Conservation (phyloP, 2,113 vertebrate species). For the Hemiprocne comata region DNA sequence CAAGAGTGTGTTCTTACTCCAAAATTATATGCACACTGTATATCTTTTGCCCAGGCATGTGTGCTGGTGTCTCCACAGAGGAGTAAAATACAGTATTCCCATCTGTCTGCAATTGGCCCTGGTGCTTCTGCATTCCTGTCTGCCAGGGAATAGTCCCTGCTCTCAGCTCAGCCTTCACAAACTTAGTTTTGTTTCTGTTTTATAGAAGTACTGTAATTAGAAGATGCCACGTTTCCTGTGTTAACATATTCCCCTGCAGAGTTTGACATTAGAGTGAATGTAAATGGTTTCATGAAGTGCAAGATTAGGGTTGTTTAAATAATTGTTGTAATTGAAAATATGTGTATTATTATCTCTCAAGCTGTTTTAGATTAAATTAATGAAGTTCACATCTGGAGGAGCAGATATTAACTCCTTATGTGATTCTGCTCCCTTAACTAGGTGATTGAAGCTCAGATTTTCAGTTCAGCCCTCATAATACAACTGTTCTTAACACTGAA, state of each 20-base stretch:
- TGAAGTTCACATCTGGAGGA: constrained; percentile 59
- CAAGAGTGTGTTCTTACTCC: not conserved
- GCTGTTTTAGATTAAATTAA: constrained; percentile 50
- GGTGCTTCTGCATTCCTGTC: not conserved
- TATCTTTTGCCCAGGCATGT: not conserved
- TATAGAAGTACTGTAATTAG: constrained; percentile 34
- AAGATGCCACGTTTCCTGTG: constrained; percentile 28
- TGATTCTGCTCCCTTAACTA: not conserved
- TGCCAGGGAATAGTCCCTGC: not conserved
- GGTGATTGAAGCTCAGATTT: not conserved
- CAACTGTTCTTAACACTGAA: not conserved
- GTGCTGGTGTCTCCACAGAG: not conserved
- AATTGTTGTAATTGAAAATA: constrained; percentile 66
- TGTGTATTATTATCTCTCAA: constrained; percentile 61
- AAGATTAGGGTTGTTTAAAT: constrained; percentile 63
- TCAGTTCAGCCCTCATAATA: not conserved
- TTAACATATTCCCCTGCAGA: constrained; percentile 39
- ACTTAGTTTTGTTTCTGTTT: constrained; percentile 37
- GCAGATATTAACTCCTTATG: constrained; percentile 17
- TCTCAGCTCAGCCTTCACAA: not conserved
- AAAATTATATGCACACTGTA: not conserved
- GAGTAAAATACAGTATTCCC: not conserved
- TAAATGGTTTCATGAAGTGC: constrained; percentile 57
- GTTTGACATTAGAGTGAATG: constrained; percentile 30
- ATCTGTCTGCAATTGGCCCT: not conserved